Evolutionary conservation across 2,888 invertebrate genomes (phyloP), one percentile per base, ranked within the genome.

Genomic region (Brachypalpus laphriformis): DNA sequence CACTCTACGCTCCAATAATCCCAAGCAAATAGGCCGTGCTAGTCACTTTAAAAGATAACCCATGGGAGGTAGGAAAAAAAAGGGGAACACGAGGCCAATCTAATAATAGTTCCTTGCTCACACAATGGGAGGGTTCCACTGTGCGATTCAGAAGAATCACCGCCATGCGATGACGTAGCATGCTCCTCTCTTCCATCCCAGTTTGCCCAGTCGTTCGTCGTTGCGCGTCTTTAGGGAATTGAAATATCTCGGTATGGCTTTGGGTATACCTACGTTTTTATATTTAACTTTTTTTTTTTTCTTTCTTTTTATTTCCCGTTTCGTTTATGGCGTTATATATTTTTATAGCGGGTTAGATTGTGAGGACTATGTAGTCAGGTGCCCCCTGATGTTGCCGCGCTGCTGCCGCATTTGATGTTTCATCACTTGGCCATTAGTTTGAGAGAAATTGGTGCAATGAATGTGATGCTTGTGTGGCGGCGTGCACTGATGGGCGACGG

Each of bases 71-170:
- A 34, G 40, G 54, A 56, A 59, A 68, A 40, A 75, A 85, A 85
- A 75, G 85, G 81, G 75, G 81, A 81, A 85, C 80, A 85, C 85
- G 76, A 81, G 85, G 85, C 85, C 85, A 85, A 85, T 85, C 85
- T 85, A 85, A 85, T 85, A 85, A 85, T 81, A 85, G 81, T 81
- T 75, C 76, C 66, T 76, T 37, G 66, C 71, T 85, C 40, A 40
- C 71, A 81, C 59, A 81, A 85, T 85, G 81, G 85, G 85, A 76
- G 85, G 85, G 85, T 81, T 80, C 74, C 56, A 72, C 42, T 54
- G 66, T 54, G 57, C 75, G 49, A 78, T 66, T 70, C 70, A 71
- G 42, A 63, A 81, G 65, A 81, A 66, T 78, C 54, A 83, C 31
- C 77, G 77, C 40, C 63, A 65, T 37, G 14, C 37, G 68, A 81